Percentiles rank a stretch among this genome's conserved stretches.
Conservation (phyloP, 1,140 invertebrate species). For the Copidosoma floridanum region DNA sequence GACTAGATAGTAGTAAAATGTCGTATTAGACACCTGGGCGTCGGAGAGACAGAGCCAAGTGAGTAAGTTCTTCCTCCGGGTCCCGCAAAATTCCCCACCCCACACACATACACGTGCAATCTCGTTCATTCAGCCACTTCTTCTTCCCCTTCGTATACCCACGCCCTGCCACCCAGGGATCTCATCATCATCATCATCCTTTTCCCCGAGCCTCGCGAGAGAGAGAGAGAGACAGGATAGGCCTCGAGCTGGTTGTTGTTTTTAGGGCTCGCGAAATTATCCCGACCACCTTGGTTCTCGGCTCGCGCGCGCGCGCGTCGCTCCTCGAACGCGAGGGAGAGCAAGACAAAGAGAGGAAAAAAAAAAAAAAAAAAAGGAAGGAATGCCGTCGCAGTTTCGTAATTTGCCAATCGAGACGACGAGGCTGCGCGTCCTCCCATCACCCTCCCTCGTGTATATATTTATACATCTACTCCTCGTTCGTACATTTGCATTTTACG, state of each 20-base stretch:
- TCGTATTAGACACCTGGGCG: too few relatives aligned
- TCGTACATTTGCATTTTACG: slow-evolving; percentile 55
- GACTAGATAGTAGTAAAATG: too few relatives aligned
- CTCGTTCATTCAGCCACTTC: slow-evolving; percentile 10
- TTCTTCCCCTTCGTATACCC: neutral
- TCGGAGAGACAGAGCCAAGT: too few relatives aligned
- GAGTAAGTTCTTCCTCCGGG: too few relatives aligned
- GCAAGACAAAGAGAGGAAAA: too few relatives aligned
- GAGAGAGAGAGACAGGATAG: slow-evolving; percentile 10
- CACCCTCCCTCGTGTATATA: too few relatives aligned
- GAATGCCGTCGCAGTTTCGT: slow-evolving; percentile 37
- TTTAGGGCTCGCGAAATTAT: slow-evolving; percentile 50
- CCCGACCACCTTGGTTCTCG: slow-evolving; percentile 57
- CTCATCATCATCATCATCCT: neutral
- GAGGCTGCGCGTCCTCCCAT: slow-evolving; percentile 3
- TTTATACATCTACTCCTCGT: neutral
- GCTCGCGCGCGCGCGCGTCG: slow-evolving; percentile 37
- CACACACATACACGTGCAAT: too few relatives aligned
- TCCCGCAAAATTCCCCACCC: too few relatives aligned
- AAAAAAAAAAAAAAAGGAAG: too few relatives aligned
- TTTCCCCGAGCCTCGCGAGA: neutral
- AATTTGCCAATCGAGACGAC: slow-evolving; percentile 52
- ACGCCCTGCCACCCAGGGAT: neutral
- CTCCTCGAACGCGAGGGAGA: neutral
- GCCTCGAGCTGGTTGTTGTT: slow-evolving; percentile 38